Conservation (phyloP, 1,140 invertebrate genomes). For the Cyphomyrmex costatus region DNA sequence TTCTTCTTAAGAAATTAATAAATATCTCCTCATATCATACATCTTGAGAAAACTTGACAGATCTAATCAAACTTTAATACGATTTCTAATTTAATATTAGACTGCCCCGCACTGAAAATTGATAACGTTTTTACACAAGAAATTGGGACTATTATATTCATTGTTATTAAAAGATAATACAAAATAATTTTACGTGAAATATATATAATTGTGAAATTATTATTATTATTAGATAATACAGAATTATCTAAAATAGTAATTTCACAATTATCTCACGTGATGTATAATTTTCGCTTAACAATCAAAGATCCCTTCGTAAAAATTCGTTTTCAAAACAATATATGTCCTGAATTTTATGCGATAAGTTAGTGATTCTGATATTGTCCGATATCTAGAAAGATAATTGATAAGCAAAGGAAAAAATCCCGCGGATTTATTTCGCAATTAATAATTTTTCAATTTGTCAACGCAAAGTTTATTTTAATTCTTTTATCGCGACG, state of each 20-base stretch:
- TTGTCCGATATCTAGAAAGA: background rate
- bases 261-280: background rate
- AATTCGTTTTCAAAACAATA: background rate
- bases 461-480: conserved; percentile 1
- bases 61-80: background rate
- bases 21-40: background rate
- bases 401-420: background rate
- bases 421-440: background rate
- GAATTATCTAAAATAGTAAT: background rate
- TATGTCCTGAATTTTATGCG: background rate
- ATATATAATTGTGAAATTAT: conserved; percentile 6
- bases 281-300: background rate
- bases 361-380: background rate
- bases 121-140: background rate
- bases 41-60: background rate
- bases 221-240: background rate
- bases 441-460: background rate
- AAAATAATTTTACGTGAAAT: background rate
- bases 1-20: background rate
- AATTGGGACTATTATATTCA: background rate
- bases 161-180: background rate
- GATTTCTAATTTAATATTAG: background rate
- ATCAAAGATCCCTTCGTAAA: background rate
- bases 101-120: background rate
- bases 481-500: background rate